Evolutionary conservation across 1,140 invertebrate genomes (phyloP), one percentile per base, ranked within the genome.

Genomic region (Drosophila oshimai): DNA sequence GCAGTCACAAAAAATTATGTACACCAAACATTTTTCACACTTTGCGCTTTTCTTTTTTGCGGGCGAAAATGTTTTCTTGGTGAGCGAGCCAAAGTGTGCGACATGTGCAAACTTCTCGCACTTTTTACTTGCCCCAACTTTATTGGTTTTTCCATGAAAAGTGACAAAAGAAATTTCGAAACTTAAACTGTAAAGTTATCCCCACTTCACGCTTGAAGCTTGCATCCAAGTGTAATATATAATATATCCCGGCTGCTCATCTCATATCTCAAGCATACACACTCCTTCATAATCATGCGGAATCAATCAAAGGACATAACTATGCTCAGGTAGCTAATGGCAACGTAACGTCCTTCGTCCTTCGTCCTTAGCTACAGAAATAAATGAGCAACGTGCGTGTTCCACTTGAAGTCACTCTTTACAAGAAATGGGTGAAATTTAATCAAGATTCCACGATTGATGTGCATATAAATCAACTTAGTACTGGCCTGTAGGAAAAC

Each of bases 21-120:
- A 58, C 34, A 60, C 5, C 24, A 13, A 12, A 71, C 44, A 79
- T 67, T 79, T 84, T 60, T 84, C 80, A 86, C 80, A 73, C 58
- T 64, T 62, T 54, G 18, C 13, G 61, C 34, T 61, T 34, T 55
- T 49, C 24, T 53, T 57, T 58, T 24, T 2, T 28, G 9, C 3
- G 10, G 6, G n/a, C 6, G 0, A 45, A 36, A 45, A 31, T 60
- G 39, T 42, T 62, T 60, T 60, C 28, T 39, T 55, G 31, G 28
- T 15, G 18, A 24, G 39, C 31, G 24, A 42, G 31, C 29, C 39
- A 50, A 68, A 47, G 47, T 65, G 49, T 37, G 58, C 65, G 68
- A 73, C 51, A 69, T 60, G 46, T 62, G 68, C 39, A 60, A 72
- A 44, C 47, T 73, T 72, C 50, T 51, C 39, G 37, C 37, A 39